Conservation (phyloP, 1,140 invertebrate species). For the Brachionus rotundiformis region DNA sequence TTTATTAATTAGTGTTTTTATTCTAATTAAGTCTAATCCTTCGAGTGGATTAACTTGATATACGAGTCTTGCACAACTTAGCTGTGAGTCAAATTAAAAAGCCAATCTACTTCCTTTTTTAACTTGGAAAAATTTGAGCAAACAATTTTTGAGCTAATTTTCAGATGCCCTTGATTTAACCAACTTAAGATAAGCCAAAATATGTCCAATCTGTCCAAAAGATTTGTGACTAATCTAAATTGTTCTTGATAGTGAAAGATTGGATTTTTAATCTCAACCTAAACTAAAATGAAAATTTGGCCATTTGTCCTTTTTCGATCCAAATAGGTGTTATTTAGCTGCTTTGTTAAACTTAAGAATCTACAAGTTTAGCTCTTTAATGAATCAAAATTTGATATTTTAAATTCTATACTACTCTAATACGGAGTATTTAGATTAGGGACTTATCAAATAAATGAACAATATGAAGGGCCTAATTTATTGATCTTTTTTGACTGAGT, state of each 20-base stretch:
- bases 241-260: not conserved
- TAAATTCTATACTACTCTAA: not conserved
- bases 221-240: not conserved
- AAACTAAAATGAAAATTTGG: not conserved
- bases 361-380: not conserved
- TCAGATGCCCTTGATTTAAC: no score
- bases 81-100: not conserved
- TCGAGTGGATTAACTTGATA: not conserved
- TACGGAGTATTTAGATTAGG: not conserved
- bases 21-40: not conserved
- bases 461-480: not conserved
- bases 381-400: conserved; percentile 2
- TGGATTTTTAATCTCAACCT: not conserved
- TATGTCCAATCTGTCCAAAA: not conserved
- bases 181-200: no score
- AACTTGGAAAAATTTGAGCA: no score
- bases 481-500: not conserved
- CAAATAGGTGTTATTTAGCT: not conserved
- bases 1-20: not conserved
- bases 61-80: not conserved
- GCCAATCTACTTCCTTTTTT: not conserved
- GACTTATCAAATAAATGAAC: not conserved
- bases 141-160: no score
- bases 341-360: not conserved
- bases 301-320: not conserved